Evolutionary conservation across 2,888 invertebrate genomes (phyloP).

Genomic region (Drosophila meridionalis): DNA sequence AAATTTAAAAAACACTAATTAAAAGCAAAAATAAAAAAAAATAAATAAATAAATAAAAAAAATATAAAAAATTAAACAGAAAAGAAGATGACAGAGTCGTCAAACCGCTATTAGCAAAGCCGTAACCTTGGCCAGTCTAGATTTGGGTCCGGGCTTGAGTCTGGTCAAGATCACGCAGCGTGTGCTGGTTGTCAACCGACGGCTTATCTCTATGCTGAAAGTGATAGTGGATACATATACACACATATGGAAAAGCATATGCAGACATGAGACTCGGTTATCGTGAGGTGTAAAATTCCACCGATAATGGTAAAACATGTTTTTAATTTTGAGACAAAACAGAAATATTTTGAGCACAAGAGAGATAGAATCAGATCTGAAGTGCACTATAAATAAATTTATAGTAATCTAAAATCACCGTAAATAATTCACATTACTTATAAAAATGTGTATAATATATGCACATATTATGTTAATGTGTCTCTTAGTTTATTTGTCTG

Average conservation of each 20-base stretch:
- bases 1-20: slow-evolving; percentile 7
- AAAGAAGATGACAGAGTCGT: slow-evolving; percentile 26
- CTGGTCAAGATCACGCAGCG: slow-evolving; percentile 27
- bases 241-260: background rate
- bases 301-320: slow-evolving; percentile 15
- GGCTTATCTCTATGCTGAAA: slow-evolving; percentile 21
- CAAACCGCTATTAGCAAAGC: slow-evolving; percentile 32
- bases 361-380: background rate
- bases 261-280: background rate
- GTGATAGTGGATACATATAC: slow-evolving; percentile 16
- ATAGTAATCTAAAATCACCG: background rate
- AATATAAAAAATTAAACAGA: background rate
- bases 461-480: slow-evolving; percentile 17
- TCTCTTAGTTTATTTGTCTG: slow-evolving; percentile 5
- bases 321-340: slow-evolving; percentile 8
- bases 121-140: slow-evolving; percentile 21
- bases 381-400: background rate
- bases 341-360: background rate
- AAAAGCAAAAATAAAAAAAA: background rate
- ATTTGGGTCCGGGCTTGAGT: slow-evolving; percentile 23
- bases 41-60: slow-evolving; percentile 1
- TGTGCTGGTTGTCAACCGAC: slow-evolving; percentile 22
- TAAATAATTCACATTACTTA: background rate
- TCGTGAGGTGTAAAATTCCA: background rate
- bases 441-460: background rate